Conservation (phyloP, 2,113 vertebrate species). For the Hippocampus guttulatus region DNA sequence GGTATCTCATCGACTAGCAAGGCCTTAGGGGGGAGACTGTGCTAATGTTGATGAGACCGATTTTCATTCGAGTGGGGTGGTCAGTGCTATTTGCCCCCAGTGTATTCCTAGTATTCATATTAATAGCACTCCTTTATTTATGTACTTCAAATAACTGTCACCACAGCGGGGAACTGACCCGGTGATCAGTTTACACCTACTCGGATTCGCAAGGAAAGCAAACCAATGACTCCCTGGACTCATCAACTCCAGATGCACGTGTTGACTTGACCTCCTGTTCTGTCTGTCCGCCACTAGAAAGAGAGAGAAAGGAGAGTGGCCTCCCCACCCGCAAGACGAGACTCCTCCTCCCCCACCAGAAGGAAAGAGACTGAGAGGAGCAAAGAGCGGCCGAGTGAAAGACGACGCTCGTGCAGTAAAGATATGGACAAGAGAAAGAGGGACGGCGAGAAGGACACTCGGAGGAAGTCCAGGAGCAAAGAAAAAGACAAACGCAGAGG, state of each 20-base stretch:
- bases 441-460: constrained; percentile 1
- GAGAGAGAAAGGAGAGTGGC: constrained; percentile 31
- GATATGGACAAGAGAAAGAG: constrained; percentile 21
- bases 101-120: too few relatives aligned
- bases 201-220: not conserved
- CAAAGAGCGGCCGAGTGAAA: constrained; percentile 12
- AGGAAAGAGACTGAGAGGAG: constrained; percentile 31
- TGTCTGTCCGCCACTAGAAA: not conserved
- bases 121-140: too few relatives aligned
- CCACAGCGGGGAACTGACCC: too few relatives aligned
- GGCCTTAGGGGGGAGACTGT: too few relatives aligned
- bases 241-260: not conserved
- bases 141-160: too few relatives aligned
- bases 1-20: too few relatives aligned
- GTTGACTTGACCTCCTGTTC: not conserved
- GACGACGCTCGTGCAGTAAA: constrained; percentile 13
- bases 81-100: too few relatives aligned
- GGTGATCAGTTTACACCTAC: too few relatives aligned
- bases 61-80: too few relatives aligned
- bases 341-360: constrained; percentile 45
- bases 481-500: constrained; percentile 10
- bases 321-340: constrained; percentile 34
- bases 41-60: too few relatives aligned
- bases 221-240: not conserved
- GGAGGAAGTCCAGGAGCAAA: constrained; percentile 15